Conservation (phyloP, 2,797 vertebrate species). For the Bradypodion pumilum region DNA sequence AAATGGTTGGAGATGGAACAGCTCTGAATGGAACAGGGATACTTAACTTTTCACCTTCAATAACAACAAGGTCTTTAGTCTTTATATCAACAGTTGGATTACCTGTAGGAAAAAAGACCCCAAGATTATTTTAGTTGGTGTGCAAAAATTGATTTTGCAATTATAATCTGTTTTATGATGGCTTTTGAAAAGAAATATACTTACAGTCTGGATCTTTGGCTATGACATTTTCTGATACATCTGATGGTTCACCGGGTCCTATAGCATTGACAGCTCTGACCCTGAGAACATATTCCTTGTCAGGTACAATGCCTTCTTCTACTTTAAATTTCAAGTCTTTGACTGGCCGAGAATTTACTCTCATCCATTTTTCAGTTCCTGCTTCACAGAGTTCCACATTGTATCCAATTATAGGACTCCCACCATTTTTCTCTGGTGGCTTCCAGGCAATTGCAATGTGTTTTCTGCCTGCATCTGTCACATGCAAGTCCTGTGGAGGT, state of each 20-base stretch:
- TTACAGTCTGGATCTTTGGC: constrained; percentile 95
- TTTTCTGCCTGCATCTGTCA: constrained; percentile 89
- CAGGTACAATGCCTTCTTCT: constrained; percentile 91
- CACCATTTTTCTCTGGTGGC: constrained; percentile 90
- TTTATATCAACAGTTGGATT: constrained; percentile 91
- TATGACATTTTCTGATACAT: constrained; percentile 94
- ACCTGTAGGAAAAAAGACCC: constrained; percentile 74
- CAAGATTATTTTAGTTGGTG: background rate
- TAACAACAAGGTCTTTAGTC: constrained; percentile 89
- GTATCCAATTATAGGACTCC: constrained; percentile 90
- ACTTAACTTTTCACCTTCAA: constrained; percentile 93
- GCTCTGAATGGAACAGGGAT: constrained; percentile 92
- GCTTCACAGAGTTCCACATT: constrained; percentile 94
- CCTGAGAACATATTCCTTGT: constrained; percentile 94
- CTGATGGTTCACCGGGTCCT: constrained; percentile 94
- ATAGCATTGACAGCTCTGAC: constrained; percentile 93
- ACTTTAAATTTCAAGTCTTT: constrained; percentile 94
- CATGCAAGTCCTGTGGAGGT: constrained; percentile 90
- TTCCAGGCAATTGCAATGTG: constrained; percentile 95
- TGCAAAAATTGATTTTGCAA: background rate
- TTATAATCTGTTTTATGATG: background rate
- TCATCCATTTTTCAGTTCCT: constrained; percentile 98
- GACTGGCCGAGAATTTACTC: constrained; percentile 95
- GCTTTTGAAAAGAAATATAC: constrained; percentile 37
- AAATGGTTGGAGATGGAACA: constrained; percentile 88